These are phyloP conservation scores for Willowsia nigromaculata DNA, from an alignment of 2,888 invertebrate species.

Conservation along the genomic window DNA sequence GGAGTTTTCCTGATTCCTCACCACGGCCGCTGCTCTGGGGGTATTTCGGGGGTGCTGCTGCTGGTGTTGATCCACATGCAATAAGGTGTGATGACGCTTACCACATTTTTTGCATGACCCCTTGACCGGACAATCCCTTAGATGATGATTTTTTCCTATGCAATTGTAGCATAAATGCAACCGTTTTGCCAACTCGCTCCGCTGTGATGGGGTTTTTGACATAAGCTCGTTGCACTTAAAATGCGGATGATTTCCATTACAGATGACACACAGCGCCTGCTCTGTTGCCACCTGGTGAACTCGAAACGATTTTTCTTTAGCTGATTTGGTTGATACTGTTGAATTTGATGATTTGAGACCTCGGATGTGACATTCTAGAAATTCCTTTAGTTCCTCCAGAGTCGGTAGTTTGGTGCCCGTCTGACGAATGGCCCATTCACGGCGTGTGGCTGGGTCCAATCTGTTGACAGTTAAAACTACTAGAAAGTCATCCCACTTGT, in stretches of 20 bases:
- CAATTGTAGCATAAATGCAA: neutral
- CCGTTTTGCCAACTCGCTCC: neutral
- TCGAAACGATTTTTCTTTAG: neutral
- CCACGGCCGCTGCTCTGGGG: no score
- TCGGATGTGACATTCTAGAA: neutral
- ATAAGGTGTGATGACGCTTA: neutral
- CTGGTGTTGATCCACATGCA: neutral
- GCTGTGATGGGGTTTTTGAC: neutral
- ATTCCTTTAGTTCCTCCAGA: neutral
- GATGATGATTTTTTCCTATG: neutral
- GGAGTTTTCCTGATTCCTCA: no score
- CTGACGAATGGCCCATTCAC: neutral
- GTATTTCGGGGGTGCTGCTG: slow-evolving; percentile 67
- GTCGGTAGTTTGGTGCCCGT: neutral
- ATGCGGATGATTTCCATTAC: neutral
- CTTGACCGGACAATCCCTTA: neutral
- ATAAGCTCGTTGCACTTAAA: neutral
- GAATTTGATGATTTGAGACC: neutral
- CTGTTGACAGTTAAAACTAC: neutral
- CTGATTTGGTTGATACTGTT: neutral
- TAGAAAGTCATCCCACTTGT: neutral
- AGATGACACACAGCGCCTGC: neutral
- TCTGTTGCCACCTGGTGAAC: neutral
- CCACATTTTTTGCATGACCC: neutral
- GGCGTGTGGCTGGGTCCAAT: neutral